Base-by-base conservation (phyloP, 2,888 invertebrate species). In the Oscheius sp. region DNA sequence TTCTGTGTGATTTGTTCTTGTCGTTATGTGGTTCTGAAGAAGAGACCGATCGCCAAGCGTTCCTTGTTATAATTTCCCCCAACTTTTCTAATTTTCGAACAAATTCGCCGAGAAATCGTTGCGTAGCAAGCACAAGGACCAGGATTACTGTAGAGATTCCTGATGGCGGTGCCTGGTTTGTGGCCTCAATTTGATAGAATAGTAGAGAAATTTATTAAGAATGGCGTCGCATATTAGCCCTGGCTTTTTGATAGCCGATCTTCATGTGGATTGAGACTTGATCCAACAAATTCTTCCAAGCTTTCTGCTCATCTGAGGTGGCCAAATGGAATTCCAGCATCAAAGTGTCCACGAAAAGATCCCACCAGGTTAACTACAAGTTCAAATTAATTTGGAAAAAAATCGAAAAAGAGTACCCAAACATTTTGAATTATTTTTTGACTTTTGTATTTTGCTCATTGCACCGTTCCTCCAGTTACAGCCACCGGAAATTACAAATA, bases 291-390 rank as follows among this genome's bases (percentile, higher is more conserved):
- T 58, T 29, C 3, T 33, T 37, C 66, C 66, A 66, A 2, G 66
- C 39, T 31, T 55, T 53, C 10, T 52, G 55, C 8, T 66, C 66
- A 15, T 66, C 66, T 15, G 27, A 31, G 10, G 37, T 25, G 20
- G 57, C 45, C 5, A 10, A 17, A 3, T 29, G 20, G 17, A 66
- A 55, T 33, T 66, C 66, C 15, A 23, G 37, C 45, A 66, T 20
- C 27, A 66, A 31, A 25, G 55, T 29, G 8, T 52, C 31, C 10
- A 33, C 42, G 17, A 66, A 57, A 20, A 23, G 39, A 33, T 57
- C 57, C 66, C 66, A 66, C 37, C 50, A 66, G 6, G 50, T 57
- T 31, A 66, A 23, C 66, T 66, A 29, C 12, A 66, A 66, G 10
- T 3, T 6, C 2, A 15, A 27, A 50, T n/a, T 12, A 25, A 53